These are phyloP conservation scores for Heteropelma amictum DNA, from an alignment of 2,888 invertebrate genomes.

Conservation along the genomic window DNA sequence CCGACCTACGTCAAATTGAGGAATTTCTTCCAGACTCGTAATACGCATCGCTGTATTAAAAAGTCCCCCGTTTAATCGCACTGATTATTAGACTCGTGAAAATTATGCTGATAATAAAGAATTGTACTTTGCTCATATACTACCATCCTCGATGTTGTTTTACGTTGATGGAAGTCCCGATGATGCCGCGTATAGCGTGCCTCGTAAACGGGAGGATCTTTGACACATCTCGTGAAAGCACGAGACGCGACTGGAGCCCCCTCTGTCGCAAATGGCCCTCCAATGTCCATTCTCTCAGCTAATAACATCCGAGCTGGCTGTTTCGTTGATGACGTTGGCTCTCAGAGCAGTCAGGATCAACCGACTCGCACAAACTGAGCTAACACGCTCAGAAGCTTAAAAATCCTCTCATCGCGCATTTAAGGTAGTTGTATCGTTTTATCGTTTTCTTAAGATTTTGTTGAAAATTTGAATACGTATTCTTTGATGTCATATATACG, in stretches of 20 bases:
- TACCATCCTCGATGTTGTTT: slow-evolving; percentile 64
- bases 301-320: slow-evolving; percentile 3
- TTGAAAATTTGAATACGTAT: no score
- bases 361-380: not conserved
- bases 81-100: no score
- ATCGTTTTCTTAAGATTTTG: no score
- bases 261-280: slow-evolving; percentile 18
- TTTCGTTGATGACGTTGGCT: not conserved
- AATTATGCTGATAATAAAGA: no score
- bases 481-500: no score
- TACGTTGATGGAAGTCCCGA: slow-evolving; percentile 57
- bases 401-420: not conserved
- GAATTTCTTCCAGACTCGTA: no score
- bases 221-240: slow-evolving; percentile 60
- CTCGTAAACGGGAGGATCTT: slow-evolving; percentile 64
- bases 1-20: no score
- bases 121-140: no score
- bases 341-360: not conserved
- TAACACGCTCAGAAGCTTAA: not conserved
- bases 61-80: no score
- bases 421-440: no score
- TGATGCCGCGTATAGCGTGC: no score
- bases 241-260: slow-evolving; percentile 7
- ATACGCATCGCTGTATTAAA: no score
- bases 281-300: not conserved